These are phyloP conservation scores for Talpa occidentalis DNA, from an alignment of 2,113 vertebrate genomes.

Conservation along the genomic window DNA sequence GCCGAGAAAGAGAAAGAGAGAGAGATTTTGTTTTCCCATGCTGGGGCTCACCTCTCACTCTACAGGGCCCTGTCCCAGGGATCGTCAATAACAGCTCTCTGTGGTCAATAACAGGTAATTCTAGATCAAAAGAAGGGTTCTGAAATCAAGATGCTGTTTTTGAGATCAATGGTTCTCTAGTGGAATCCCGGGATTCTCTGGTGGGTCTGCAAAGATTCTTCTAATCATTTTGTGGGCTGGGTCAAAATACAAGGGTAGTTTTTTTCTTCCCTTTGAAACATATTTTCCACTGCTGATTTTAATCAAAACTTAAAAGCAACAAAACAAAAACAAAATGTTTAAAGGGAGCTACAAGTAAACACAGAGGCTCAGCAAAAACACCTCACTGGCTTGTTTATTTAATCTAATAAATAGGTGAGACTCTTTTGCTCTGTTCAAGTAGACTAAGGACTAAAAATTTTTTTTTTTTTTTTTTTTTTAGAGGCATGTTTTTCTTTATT, in stretches of 20 bases:
- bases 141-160: slow-evolving; percentile 53
- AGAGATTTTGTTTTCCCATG: slow-evolving; percentile 11
- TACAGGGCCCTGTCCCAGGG: background rate
- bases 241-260: slow-evolving; percentile 47
- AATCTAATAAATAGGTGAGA: background rate
- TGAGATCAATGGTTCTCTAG: slow-evolving; percentile 25
- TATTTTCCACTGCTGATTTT: slow-evolving; percentile 49
- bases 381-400: background rate
- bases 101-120: slow-evolving; percentile 33
- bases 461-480: too few relatives aligned
- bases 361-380: background rate
- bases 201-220: slow-evolving; percentile 27
- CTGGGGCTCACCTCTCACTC: slow-evolving; percentile 56
- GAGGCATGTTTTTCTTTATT: too few relatives aligned
- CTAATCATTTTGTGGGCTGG: slow-evolving; percentile 47
- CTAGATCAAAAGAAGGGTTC: slow-evolving; percentile 40
- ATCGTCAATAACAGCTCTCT: slow-evolving; percentile 1
- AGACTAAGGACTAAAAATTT: background rate
- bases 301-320: slow-evolving; percentile 44
- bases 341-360: slow-evolving; percentile 36
- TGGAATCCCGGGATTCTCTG: background rate
- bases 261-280: background rate
- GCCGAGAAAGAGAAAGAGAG: slow-evolving; percentile 33
- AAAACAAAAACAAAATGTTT: slow-evolving; percentile 33
- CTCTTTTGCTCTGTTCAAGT: background rate